A percentile compares a stretch with the other conserved stretches of the same genome.
phyloP scores from a whole-genome alignment of 2,888 invertebrate genomes.

The Macrosiphum euphorbiae region DNA sequence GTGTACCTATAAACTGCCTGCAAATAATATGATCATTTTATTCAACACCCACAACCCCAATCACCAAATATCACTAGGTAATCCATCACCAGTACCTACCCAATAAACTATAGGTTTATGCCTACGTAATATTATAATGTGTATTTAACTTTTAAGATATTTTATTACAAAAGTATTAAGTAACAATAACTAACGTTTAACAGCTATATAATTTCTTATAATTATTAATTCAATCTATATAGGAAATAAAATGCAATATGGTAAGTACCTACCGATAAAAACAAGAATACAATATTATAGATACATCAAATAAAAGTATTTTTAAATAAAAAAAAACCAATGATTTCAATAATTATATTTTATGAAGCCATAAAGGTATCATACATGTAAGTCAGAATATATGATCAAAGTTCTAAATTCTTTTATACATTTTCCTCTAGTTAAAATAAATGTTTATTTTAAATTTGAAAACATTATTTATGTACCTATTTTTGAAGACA shows the following conservation, averaged over 20 bases:
- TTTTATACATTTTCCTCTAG: background rate
- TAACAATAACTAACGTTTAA: background rate
- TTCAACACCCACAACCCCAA: background rate
- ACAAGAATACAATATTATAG: too few species aligned
- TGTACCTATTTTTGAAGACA: background rate
- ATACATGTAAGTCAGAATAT: background rate
- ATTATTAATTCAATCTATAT: too few species aligned
- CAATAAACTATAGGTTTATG: background rate
- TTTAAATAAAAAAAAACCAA: too few species aligned
- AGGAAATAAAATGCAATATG: too few species aligned
- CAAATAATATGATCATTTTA: background rate
- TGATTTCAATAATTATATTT: background rate
- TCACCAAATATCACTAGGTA: background rate
- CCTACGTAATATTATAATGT: background rate
- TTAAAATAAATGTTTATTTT: background rate
- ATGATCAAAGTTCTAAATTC: background rate
- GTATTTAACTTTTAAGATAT: background rate
- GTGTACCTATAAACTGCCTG: background rate
- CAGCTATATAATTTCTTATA: too few species aligned
- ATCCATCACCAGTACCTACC: background rate
- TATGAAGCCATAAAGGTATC: background rate
- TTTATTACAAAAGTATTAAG: background rate
- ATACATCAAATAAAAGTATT: too few species aligned
- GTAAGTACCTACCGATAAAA: too few species aligned
- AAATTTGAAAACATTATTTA: conserved; percentile 26